Percentiles rank a stretch among this genome's conserved stretches.
Conservation (phyloP, 1,140 invertebrate species). For the Tetragnatha versicolor region DNA sequence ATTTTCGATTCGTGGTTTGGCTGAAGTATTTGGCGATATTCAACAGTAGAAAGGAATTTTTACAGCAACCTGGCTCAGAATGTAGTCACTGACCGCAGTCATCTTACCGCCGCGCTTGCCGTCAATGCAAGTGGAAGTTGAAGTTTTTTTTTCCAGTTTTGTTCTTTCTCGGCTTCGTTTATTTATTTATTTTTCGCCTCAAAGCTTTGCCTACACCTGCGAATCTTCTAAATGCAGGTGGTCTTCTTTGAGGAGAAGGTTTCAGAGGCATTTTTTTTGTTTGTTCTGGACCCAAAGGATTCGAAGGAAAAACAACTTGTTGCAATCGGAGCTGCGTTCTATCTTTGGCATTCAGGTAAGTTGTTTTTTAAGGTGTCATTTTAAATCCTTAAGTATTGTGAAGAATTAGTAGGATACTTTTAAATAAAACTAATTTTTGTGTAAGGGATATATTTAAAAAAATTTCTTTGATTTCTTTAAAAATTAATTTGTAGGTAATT, state of each 20-base stretch:
- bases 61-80: constrained; percentile 25
- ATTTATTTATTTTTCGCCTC: constrained; percentile 44
- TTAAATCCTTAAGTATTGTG: too few relatives aligned
- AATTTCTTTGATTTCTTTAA: too few relatives aligned
- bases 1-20: not conserved
- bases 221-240: constrained; percentile 51
- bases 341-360: too few relatives aligned
- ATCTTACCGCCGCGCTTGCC: constrained; percentile 23
- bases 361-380: too few relatives aligned
- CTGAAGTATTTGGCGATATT: constrained; percentile 17
- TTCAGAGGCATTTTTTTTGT: too few relatives aligned
- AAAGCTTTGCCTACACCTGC: constrained; percentile 50
- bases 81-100: constrained; percentile 46
- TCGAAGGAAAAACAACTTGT: not conserved
- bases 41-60: not conserved
- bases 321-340: too few relatives aligned
- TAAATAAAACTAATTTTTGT: too few relatives aligned
- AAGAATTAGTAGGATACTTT: too few relatives aligned
- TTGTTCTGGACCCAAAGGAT: constrained; percentile 32
- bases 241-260: constrained; percentile 2
- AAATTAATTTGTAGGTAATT: too few relatives aligned
- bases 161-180: constrained; percentile 17
- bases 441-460: too few relatives aligned
- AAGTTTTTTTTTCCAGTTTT: constrained; percentile 17
- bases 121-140: constrained; percentile 33